A percentile compares a stretch with the other conserved stretches of the same genome.
Conservation (phyloP, 1,140 invertebrate genomes). For the Pseudomyrmex sp. region DNA sequence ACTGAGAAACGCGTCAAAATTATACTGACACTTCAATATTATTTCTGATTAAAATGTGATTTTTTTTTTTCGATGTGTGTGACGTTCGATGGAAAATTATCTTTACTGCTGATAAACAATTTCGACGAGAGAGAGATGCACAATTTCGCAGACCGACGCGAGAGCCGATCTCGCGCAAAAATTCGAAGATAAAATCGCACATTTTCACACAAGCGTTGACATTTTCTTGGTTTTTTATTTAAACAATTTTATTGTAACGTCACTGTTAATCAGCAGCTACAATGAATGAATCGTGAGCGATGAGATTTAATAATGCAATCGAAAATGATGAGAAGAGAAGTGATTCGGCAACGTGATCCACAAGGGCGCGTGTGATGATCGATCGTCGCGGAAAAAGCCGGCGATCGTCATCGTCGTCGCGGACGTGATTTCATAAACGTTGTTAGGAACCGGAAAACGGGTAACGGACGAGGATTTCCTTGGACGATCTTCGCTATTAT, state of each 20-base stretch:
- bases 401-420: constrained; percentile 28
- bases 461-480: constrained; percentile 68
- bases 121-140: background rate
- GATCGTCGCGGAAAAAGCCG: constrained; percentile 32
- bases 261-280: constrained; percentile 59
- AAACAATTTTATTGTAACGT: constrained; percentile 43
- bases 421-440: constrained; percentile 55
- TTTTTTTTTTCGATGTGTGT: background rate
- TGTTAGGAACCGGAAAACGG: constrained; percentile 76
- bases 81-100: constrained; percentile 6
- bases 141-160: background rate
- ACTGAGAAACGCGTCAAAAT: background rate
- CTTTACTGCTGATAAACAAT: constrained; percentile 49
- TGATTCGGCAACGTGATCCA: constrained; percentile 19
- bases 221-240: constrained; percentile 23
- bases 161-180: background rate
- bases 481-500: constrained; percentile 64
- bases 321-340: constrained; percentile 41
- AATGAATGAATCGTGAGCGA: constrained; percentile 55
- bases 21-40: background rate
- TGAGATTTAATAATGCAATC: constrained; percentile 46
- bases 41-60: background rate
- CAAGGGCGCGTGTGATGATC: constrained; percentile 2
- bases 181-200: constrained; percentile 16
- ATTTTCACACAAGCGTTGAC: constrained; percentile 19